A percentile compares a stretch with the other conserved stretches of the same genome.
Evolutionary conservation across 1,140 invertebrate species (phyloP).

Genomic region (Archivesica marissinica): DNA sequence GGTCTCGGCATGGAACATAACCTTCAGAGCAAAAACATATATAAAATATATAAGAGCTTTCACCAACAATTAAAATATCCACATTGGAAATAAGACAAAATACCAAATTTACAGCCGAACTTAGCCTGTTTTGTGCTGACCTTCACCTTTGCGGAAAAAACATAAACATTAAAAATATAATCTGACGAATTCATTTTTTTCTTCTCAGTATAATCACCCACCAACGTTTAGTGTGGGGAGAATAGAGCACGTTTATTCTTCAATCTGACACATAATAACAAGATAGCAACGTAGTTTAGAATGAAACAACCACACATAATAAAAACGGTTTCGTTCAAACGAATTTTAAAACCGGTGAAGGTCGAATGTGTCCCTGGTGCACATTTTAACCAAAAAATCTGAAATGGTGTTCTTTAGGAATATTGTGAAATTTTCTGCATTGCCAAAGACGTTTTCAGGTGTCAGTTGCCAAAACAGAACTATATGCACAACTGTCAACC

Average conservation of each 20-base stretch:
- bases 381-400: not conserved
- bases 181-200: no score
- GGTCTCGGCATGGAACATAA: no score
- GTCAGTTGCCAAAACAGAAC: not conserved
- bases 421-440: not conserved
- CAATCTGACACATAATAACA: no score
- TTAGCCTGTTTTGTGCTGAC: constrained; percentile 6
- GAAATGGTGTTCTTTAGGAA: not conserved
- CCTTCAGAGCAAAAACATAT: not conserved
- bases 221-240: no score
- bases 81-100: not conserved
- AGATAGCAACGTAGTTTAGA: no score
- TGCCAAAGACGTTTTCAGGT: not conserved
- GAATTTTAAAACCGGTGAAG: constrained; percentile 35
- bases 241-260: no score
- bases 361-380: not conserved
- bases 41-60: no score
- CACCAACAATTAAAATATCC: no score
- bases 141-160: constrained; percentile 35
- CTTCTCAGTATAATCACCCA: no score
- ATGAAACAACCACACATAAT: no score
- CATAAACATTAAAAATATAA: no score
- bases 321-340: constrained; percentile 11
- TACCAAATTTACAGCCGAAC: not conserved
- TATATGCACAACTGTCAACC: not conserved